Conservation (phyloP, 2,113 vertebrate species). For the Thamnophis sirtalis region DNA sequence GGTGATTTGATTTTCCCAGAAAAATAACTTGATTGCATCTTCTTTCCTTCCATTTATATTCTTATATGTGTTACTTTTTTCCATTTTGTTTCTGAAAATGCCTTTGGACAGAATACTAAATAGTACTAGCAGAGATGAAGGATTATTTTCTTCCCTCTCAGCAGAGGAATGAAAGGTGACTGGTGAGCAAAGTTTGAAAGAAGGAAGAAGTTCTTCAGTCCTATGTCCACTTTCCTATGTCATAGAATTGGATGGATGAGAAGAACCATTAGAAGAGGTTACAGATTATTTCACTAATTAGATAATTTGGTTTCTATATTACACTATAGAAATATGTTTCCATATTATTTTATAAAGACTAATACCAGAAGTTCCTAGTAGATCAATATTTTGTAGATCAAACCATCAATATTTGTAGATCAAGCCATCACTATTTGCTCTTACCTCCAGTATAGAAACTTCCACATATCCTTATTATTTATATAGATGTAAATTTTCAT, state of each 20-base stretch:
- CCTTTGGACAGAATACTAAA: conserved; percentile 20
- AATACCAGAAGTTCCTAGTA: not conserved
- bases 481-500: not conserved
- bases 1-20: not conserved
- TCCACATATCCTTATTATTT: not conserved
- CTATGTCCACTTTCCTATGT: not conserved
- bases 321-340: not conserved
- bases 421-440: not conserved
- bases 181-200: not conserved
- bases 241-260: not conserved
- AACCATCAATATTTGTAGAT: not conserved
- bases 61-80: not conserved
- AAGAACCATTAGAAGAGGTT: not conserved
- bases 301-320: not conserved
- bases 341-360: not conserved
- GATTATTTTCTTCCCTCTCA: not conserved
- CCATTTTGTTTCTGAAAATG: conserved; percentile 5
- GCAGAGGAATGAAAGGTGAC: not conserved
- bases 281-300: not conserved
- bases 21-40: conserved; percentile 7
- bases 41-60: conserved; percentile 7
- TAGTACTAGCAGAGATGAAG: not conserved
- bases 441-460: not conserved
- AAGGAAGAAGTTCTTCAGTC: not conserved
- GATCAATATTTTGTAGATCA: not conserved